Conservation (phyloP, 2,888 invertebrate species). For the Eupithecia vulgata region DNA sequence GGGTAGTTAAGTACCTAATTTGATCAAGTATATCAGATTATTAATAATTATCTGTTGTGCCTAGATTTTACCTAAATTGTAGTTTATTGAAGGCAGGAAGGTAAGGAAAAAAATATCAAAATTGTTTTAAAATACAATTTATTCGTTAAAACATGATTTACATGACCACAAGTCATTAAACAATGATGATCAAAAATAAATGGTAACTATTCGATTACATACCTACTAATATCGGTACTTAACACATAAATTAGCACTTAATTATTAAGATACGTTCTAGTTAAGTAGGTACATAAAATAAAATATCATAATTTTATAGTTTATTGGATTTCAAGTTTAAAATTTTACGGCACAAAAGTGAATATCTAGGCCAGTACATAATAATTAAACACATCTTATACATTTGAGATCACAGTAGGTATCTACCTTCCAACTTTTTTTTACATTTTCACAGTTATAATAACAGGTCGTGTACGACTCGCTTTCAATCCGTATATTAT, state of each 20-base stretch:
- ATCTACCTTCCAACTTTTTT: too few relatives aligned
- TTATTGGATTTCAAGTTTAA: too few relatives aligned
- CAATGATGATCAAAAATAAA: neutral
- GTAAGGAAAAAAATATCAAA: neutral
- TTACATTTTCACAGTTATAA: too few relatives aligned
- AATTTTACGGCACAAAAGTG: too few relatives aligned
- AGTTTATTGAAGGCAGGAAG: neutral
- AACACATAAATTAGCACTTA: neutral
- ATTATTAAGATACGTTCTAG: neutral
- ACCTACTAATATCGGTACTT: neutral
- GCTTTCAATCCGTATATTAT: too few relatives aligned
- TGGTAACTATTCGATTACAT: neutral
- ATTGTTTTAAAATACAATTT: neutral
- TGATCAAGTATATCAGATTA: neutral
- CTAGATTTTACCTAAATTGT: neutral
- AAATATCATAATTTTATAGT: too few relatives aligned
- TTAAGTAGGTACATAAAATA: neutral
- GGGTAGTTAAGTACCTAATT: neutral
- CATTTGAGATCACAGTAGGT: too few relatives aligned
- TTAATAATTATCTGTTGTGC: neutral
- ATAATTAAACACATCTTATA: too few relatives aligned
- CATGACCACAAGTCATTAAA: neutral
- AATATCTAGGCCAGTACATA: too few relatives aligned
- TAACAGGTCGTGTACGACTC: too few relatives aligned
- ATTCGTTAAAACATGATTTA: neutral